phyloP scores from a whole-genome alignment of 2,888 invertebrate genomes.

The Pollenia griseotomentosa region DNA sequence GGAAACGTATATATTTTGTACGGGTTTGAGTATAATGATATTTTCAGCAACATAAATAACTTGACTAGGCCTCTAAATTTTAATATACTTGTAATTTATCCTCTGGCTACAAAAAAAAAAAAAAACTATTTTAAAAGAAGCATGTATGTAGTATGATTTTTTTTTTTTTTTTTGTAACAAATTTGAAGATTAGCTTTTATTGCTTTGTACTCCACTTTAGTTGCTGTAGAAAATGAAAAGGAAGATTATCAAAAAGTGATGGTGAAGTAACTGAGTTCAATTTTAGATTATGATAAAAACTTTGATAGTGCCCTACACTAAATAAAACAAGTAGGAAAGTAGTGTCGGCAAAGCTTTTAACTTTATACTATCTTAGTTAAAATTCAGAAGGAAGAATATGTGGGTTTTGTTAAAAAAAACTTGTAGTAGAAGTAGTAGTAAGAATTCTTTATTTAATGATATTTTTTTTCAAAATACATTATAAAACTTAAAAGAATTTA shows the following conservation, averaged over 20 bases:
- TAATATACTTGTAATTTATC: conserved; percentile 64
- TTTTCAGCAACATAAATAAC: conserved; percentile 64
- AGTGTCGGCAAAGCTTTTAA: no score
- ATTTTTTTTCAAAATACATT: no score
- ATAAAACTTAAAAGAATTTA: no score
- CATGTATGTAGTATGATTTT: conserved; percentile 1
- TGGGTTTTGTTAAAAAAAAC: no score
- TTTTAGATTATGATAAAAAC: background rate
- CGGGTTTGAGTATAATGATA: conserved; percentile 36
- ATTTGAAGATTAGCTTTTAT: conserved; percentile 42
- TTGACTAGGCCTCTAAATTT: conserved; percentile 69
- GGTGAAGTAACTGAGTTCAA: background rate
- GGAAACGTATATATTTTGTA: conserved; percentile 12
- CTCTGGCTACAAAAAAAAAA: conserved; percentile 24
- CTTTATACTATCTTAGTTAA: no score
- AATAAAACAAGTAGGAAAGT: no score
- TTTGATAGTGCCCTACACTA: background rate
- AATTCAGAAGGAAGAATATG: no score
- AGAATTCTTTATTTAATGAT: no score
- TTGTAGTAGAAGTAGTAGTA: no score
- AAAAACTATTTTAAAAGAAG: background rate
- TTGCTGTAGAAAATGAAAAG: conserved; percentile 5
- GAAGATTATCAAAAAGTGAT: background rate
- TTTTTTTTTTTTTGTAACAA: background rate
- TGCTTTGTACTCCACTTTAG: conserved; percentile 20